Evolutionary conservation across 2,888 invertebrate genomes (phyloP), one percentile per base, ranked within the genome.

Genomic region (Boloria selene): DNA sequence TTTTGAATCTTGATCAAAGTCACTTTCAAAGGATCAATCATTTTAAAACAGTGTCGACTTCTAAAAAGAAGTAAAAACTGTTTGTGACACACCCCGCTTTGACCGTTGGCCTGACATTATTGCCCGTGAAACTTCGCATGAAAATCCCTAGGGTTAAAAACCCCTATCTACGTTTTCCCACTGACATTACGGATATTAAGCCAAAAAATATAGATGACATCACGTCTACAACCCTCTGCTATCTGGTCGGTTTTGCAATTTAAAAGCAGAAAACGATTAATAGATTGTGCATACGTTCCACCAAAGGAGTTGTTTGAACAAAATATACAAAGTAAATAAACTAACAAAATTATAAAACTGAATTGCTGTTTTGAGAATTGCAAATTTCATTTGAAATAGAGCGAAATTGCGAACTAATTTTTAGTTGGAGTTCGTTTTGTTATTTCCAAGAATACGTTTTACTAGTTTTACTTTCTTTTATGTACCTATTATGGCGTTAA

Each of bases 141-240:
- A 55, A 53, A 44, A 61, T 50, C 62, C 47, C 51, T 16, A 38
- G 49, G 22, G 52, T 62, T 50, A 62, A 49, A 58, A 58, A 62
- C 38, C 22, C 47, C 42, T 51, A 42, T 64, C 56, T 58, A 51
- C 51, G 58, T 51, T 64, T 64, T 51, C 38, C 58, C 38, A 56
- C 52, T 59, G 58, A 31, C 26, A 58, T 53, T 58, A 62, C 66
- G 62, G 66, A 62, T 62, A 62, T 62, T 59, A 67, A 58, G 47
- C 47, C 58, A 59, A 47, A 56, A 18, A 59, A 31, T 44, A 51
- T 50, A 58, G 58, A 64, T 64, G 56, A 18, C 44, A 58, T 64
- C 58, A 64, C 58, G 58, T 51, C 45, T 18, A 47, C 45, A 58
- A n/a, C 44, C 45, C 44, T 63, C 26, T 31, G 13, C 38, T 52